phyloP scores from a whole-genome alignment of 1,140 invertebrate genomes.

The Magallana ariakensis region DNA sequence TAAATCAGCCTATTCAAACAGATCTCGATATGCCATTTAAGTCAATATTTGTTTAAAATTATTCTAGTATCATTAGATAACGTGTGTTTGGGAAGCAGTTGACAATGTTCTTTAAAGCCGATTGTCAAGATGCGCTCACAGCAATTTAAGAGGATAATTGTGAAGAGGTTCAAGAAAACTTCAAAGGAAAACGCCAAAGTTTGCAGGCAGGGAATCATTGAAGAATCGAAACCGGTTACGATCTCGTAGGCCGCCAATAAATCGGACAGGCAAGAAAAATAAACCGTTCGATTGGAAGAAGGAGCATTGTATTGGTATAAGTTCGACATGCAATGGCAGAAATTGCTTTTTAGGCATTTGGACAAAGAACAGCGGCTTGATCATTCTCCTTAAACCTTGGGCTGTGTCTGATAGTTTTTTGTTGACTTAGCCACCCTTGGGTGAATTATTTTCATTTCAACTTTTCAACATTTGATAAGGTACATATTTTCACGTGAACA shows the following conservation, averaged over 20 bases:
- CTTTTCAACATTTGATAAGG: background rate
- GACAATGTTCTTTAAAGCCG: constrained; percentile 11
- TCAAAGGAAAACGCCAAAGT: background rate
- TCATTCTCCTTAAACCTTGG: too few species aligned
- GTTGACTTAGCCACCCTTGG: background rate
- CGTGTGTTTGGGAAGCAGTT: constrained; percentile 9
- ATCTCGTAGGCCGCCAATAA: too few species aligned
- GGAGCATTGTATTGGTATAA: too few species aligned
- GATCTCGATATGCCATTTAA: constrained; percentile 31
- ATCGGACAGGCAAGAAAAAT: too few species aligned
- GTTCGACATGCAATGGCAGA: too few species aligned
- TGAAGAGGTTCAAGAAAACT: background rate
- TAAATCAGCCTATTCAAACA: constrained; percentile 34
- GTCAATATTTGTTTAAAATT: constrained; percentile 38
- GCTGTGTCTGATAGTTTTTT: background rate
- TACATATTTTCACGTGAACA: background rate
- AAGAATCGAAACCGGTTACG: too few species aligned
- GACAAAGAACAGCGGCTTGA: too few species aligned
- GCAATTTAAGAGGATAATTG: background rate
- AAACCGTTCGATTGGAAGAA: too few species aligned
- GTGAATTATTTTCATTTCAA: background rate
- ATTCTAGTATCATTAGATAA: constrained; percentile 37
- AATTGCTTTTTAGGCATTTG: too few species aligned
- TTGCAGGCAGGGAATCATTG: too few species aligned
- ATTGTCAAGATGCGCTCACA: background rate